A percentile compares a stretch with the other conserved stretches of the same genome.
phyloP scores from a whole-genome alignment of 2,113 vertebrate species.

The Cottus gobio region DNA sequence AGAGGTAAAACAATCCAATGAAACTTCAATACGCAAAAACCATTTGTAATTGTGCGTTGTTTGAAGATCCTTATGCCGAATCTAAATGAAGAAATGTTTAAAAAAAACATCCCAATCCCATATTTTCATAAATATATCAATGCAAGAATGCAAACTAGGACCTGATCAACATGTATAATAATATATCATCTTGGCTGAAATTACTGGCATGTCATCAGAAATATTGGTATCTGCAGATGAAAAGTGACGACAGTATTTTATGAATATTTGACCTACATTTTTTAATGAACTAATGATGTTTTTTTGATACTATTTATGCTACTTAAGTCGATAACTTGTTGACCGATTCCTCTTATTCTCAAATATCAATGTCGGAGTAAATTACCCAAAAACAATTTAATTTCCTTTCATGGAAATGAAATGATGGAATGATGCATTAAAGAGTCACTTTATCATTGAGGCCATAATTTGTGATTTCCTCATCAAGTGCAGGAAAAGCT shows the following conservation, averaged over 20 bases:
- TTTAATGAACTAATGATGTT: not conserved
- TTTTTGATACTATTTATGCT: not conserved
- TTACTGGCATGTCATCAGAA: not conserved
- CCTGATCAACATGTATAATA: not conserved
- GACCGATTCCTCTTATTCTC: not conserved
- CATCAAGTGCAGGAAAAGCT: slow-evolving; percentile 7
- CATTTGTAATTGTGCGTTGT: not conserved
- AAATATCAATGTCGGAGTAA: not conserved
- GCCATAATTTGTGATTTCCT: not conserved
- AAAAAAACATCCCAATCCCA: too few species aligned
- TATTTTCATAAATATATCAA: not conserved
- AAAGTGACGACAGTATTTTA: not conserved
- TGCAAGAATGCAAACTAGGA: not conserved
- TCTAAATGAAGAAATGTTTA: not conserved
- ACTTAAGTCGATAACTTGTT: not conserved
- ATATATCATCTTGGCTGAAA: not conserved
- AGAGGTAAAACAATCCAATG: too few species aligned
- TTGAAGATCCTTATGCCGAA: not conserved
- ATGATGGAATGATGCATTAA: not conserved
- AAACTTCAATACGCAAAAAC: not conserved
- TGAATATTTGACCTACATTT: not conserved
- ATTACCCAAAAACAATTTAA: not conserved
- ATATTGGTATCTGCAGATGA: not conserved
- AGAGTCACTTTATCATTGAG: slow-evolving; percentile 7
- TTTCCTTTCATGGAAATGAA: not conserved